Evolutionary conservation across 2,888 invertebrate genomes (phyloP).

Genomic region (Lithophane socia): DNA sequence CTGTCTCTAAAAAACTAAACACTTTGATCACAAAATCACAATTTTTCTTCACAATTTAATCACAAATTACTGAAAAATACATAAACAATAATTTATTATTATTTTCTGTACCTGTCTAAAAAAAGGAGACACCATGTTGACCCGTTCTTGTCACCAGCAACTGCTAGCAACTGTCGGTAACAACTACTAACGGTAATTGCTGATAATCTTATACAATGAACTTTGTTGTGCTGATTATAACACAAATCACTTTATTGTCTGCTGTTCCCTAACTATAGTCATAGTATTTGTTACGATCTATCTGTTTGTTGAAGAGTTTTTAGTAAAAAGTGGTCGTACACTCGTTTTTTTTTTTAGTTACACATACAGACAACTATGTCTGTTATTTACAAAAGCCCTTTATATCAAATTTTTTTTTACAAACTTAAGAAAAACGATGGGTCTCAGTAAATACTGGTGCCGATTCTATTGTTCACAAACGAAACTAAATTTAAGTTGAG

Average conservation of each 20-base stretch:
- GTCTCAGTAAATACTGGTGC: too few species aligned
- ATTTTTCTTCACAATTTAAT: neutral
- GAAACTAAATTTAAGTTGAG: too few species aligned
- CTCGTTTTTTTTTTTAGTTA: too few species aligned
- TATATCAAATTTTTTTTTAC: too few species aligned
- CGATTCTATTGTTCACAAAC: too few species aligned
- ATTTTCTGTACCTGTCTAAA: slow-evolving; percentile 39
- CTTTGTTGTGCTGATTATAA: slow-evolving; percentile 32
- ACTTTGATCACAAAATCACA: neutral
- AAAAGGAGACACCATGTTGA: slow-evolving; percentile 55
- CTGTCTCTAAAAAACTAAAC: neutral
- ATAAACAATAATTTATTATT: neutral
- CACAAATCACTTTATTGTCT: slow-evolving; percentile 37
- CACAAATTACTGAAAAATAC: neutral
- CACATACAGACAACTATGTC: too few species aligned
- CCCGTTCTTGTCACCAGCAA: neutral
- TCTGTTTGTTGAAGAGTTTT: slow-evolving; percentile 21
- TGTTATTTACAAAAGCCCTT: too few species aligned
- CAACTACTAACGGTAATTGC: neutral
- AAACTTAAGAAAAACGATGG: too few species aligned
- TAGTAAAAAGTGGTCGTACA: neutral
- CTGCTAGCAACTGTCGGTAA: neutral
- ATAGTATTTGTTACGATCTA: neutral
- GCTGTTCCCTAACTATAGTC: neutral
- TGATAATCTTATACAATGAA: slow-evolving; percentile 13